phyloP scores from a whole-genome alignment of 1,140 invertebrate genomes.

The Hormaphis cornu region DNA sequence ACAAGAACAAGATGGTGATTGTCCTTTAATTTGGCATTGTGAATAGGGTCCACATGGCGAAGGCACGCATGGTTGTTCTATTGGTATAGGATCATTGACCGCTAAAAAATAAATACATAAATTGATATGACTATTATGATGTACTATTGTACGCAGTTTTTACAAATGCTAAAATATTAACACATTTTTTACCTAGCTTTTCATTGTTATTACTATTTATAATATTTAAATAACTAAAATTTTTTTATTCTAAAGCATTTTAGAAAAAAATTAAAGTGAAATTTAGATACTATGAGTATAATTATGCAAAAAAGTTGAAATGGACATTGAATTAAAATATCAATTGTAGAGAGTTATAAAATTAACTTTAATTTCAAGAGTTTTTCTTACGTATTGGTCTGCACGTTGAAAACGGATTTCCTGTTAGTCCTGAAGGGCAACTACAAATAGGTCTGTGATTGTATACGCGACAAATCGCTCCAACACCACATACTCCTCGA shows the following conservation, averaged over 20 bases:
- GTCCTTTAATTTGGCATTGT: conserved; percentile 59
- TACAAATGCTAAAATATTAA: neutral
- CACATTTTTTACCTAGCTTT: too few species aligned
- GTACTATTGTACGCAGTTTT: too few species aligned
- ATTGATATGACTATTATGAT: too few species aligned
- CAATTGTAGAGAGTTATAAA: too few species aligned
- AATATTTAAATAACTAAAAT: too few species aligned
- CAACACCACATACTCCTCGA: conserved; percentile 53
- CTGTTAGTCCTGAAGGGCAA: conserved; percentile 52
- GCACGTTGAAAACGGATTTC: conserved; percentile 65
- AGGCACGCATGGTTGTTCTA: conserved; percentile 62
- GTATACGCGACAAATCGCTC: conserved; percentile 54
- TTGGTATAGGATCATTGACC: conserved; percentile 37
- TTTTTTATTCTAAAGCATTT: too few species aligned
- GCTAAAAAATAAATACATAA: conserved; percentile 4
- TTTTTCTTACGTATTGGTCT: conserved; percentile 47
- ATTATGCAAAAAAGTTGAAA: too few species aligned
- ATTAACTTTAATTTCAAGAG: too few species aligned
- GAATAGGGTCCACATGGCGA: conserved; percentile 74
- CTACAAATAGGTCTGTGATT: conserved; percentile 59
- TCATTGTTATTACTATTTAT: too few species aligned
- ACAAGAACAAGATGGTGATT: conserved; percentile 54
- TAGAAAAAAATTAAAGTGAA: too few species aligned
- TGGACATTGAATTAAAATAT: too few species aligned
- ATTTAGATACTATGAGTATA: too few species aligned